Evolutionary conservation across 1,140 invertebrate species (phyloP).

Genomic region (Drosophila sturtevanti): DNA sequence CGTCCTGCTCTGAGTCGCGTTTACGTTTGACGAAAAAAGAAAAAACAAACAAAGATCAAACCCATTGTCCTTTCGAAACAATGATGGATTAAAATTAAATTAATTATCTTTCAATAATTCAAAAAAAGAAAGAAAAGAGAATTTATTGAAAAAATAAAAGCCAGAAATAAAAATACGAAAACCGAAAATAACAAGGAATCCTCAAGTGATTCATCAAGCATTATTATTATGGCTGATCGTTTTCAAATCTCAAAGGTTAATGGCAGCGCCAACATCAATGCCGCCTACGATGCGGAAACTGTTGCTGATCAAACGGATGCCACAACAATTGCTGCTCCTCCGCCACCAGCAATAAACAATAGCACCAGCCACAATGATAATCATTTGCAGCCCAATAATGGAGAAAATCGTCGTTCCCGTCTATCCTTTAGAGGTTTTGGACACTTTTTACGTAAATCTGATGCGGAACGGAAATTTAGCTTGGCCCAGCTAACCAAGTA

Average conservation of each 20-base stretch:
- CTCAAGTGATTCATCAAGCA: constrained; percentile 2
- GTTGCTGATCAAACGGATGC: constrained; percentile 35
- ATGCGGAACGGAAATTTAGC: constrained; percentile 76
- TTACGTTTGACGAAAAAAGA: neutral
- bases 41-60: neutral
- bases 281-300: constrained; percentile 52
- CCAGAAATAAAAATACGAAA: neutral
- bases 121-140: constrained; percentile 11
- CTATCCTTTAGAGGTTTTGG: constrained; percentile 74
- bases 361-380: constrained; percentile 35
- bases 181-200: neutral
- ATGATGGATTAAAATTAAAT: neutral
- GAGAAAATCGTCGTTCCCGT: constrained; percentile 58
- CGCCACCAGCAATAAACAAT: neutral
- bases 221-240: constrained; percentile 58
- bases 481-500: constrained; percentile 79
- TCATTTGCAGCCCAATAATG: constrained; percentile 60
- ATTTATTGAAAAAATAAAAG: constrained; percentile 4
- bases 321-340: neutral
- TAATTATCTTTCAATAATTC: neutral
- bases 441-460: constrained; percentile 69
- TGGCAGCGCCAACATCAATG: constrained; percentile 59
- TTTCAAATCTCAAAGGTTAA: constrained; percentile 77
- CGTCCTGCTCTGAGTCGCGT: constrained; percentile 13
- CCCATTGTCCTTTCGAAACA: neutral